A percentile compares a stretch with the other conserved stretches of the same genome.
These are phyloP conservation scores for Leptinotarsa lineolata DNA, from an alignment of 1,140 invertebrate species.

Conservation along the genomic window DNA sequence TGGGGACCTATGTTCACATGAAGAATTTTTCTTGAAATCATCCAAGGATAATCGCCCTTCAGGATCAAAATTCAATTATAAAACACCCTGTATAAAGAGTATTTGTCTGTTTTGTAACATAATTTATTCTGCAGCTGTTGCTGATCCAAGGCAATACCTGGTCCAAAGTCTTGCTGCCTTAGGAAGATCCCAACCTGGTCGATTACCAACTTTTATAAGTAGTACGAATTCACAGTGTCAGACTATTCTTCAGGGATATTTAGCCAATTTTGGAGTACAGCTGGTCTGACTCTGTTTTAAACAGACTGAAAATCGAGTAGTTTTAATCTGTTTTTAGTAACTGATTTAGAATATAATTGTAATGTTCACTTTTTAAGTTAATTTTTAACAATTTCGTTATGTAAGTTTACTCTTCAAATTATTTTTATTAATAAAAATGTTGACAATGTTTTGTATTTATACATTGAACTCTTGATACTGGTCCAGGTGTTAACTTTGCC, in stretches of 20 bases:
- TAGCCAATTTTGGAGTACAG: slow-evolving; percentile 52
- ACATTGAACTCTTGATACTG: no score
- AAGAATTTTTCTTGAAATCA: no score
- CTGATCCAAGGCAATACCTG: slow-evolving; percentile 72
- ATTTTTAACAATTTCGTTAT: background rate
- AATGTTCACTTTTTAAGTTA: background rate
- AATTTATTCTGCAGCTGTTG: slow-evolving; percentile 58
- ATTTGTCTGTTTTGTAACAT: no score
- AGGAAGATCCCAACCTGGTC: slow-evolving; percentile 65
- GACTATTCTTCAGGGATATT: slow-evolving; percentile 51
- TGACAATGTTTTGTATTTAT: background rate
- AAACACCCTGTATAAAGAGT: no score
- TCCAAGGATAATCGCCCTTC: no score
- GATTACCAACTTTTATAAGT: slow-evolving; percentile 60
- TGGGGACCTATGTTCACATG: no score
- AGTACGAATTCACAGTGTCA: slow-evolving; percentile 46
- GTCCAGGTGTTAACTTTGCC: no score
- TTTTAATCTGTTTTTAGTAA: background rate
- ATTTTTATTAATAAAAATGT: slow-evolving; percentile 19
- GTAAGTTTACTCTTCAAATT: background rate
- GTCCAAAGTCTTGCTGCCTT: slow-evolving; percentile 71
- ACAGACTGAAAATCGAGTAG: slow-evolving; percentile 16
- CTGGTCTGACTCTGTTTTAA: slow-evolving; percentile 40
- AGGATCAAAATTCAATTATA: no score
- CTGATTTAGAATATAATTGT: background rate